Base-by-base conservation (phyloP, 2,797 vertebrate genomes). In the Saxicola maurus region DNA sequence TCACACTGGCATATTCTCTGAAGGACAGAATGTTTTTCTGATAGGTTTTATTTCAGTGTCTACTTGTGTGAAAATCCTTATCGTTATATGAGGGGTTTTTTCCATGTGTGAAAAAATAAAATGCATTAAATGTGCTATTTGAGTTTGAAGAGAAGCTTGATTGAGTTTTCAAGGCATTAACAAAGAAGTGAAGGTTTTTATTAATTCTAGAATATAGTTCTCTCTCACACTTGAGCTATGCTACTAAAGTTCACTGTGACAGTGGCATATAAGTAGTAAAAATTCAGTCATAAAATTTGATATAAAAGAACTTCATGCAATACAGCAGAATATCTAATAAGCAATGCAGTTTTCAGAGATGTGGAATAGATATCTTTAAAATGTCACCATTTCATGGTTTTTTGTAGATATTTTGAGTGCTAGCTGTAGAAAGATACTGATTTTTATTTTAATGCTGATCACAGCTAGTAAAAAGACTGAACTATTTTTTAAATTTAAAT, bases 291-390 rank as follows among this genome's bases (percentile, higher is more conserved):
- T 95, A 92, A 95, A 92, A 92, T 84, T 37, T 0, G 0, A 73
- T 88, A 56, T 86, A 79, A 86, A 93, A 87, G 45, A 92, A 60
- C 67, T 88, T 91, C 74, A 73, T 89, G 83, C 86, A 79, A 56
- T 94, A 87, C 83, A 90, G 86, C 61, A 43, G 79, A 85, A 87
- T 94, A 93, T 89, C 79, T 92, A 92, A 92, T 91, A 91, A 89
- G 82, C 52, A 87, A 20, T 86, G 52, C 66, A 76, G 56, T 87
- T 94, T 80, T 73, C 71, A 86, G 52, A 89, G 56, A 73, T 53
- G 35, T 87, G 86, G 60, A 91, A 78, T 78, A 89, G 80, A 83
- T 87, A 78, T 38, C 89, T 95, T 93, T 86, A 92, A 94, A 93
- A 93, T 91, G 89, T 89, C 91, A 83, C 64, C 8, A 37, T 90